Conservation (phyloP, 2,888 invertebrate genomes). For the Anticlea derivata region DNA sequence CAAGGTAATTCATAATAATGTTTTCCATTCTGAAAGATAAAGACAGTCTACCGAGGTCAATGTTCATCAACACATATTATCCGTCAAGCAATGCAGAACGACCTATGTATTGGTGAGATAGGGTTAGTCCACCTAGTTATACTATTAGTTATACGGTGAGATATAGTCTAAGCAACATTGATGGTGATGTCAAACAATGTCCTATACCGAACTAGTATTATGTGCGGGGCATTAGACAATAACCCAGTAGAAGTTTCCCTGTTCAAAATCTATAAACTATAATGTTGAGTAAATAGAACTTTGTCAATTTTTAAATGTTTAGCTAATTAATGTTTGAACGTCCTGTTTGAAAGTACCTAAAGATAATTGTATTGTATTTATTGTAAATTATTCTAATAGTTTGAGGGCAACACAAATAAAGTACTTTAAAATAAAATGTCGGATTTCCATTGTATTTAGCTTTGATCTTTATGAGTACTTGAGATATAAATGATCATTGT, state of each 20-base stretch:
- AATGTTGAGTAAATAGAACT: conserved; percentile 44
- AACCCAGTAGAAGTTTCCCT: conserved; percentile 13
- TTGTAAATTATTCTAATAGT: conserved; percentile 80
- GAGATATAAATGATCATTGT: no score
- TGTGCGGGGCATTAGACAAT: neutral
- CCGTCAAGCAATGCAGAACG: no score
- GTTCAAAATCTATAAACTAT: conserved; percentile 10
- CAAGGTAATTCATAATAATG: no score
- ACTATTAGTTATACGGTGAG: no score
- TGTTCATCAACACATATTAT: no score
- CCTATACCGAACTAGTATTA: neutral
- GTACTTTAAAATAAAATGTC: conserved; percentile 56
- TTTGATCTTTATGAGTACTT: neutral
- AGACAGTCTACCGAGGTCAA: no score
- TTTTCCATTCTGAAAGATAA: no score
- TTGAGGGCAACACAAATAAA: conserved; percentile 80
- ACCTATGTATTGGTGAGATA: no score
- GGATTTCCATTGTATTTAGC: conserved; percentile 31
- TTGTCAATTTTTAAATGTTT: conserved; percentile 81
- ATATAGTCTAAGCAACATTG: neutral
- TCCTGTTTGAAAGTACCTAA: conserved; percentile 63
- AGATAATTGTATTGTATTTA: conserved; percentile 67
- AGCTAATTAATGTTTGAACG: conserved; percentile 66
- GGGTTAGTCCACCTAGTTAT: no score
- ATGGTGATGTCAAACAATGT: neutral